These are phyloP conservation scores for Orthosia cruda DNA, from an alignment of 2,888 invertebrate species.

Conservation along the genomic window DNA sequence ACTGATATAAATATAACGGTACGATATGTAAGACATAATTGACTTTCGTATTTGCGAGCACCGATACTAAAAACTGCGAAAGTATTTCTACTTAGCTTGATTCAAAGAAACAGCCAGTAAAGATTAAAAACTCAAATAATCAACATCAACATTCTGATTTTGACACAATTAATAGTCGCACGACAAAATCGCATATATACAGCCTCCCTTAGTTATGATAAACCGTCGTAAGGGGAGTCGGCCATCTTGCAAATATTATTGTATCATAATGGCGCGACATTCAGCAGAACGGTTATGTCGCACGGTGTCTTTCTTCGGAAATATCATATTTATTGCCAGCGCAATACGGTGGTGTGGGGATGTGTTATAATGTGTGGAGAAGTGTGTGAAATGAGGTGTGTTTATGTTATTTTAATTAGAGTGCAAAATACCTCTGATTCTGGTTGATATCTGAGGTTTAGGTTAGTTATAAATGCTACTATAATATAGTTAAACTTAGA, in stretches of 20 bases:
- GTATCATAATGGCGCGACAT: slow-evolving; percentile 70
- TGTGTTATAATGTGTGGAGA: neutral
- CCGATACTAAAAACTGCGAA: neutral
- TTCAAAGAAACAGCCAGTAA: neutral
- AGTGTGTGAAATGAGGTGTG: neutral
- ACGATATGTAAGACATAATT: neutral
- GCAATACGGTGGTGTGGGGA: neutral
- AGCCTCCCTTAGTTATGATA: slow-evolving; percentile 68
- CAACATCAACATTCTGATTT: too few species aligned
- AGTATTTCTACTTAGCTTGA: neutral
- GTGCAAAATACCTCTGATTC: neutral
- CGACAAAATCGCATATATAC: slow-evolving; percentile 38
- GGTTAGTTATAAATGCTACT: too few species aligned
- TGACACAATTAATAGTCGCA: slow-evolving; percentile 35
- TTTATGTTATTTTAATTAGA: neutral
- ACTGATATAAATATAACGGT: too few species aligned
- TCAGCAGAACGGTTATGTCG: slow-evolving; percentile 62
- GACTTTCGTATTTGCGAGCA: neutral
- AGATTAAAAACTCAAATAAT: neutral
- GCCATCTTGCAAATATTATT: slow-evolving; percentile 78
- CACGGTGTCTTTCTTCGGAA: slow-evolving; percentile 70
- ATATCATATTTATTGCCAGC: slow-evolving; percentile 30
- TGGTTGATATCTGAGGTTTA: too few species aligned
- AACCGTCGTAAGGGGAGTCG: slow-evolving; percentile 64
- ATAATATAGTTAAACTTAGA: too few species aligned